Conservation (phyloP, 2,113 vertebrate species). For the Trinectes maculatus region DNA sequence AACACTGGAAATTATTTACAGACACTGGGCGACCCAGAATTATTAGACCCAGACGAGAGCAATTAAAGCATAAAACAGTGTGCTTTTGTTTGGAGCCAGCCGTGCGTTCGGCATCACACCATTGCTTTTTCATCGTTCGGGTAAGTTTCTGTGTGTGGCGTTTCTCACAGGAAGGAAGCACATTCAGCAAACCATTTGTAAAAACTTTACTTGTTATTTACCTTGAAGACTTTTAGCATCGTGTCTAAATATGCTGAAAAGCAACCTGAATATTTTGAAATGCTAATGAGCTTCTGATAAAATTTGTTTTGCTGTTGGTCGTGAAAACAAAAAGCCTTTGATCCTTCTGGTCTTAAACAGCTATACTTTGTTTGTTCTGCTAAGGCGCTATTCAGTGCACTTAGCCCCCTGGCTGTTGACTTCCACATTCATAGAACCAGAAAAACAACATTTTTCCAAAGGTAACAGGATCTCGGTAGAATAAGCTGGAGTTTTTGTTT, state of each 20-base stretch:
- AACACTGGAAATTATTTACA: slow-evolving; percentile 27
- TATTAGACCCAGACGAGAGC: slow-evolving; percentile 47
- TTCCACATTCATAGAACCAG: slow-evolving; percentile 4
- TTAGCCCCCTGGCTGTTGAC: not conserved
- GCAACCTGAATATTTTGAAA: slow-evolving; percentile 9
- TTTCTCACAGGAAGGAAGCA: slow-evolving; percentile 35
- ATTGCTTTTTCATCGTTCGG: slow-evolving; percentile 17
- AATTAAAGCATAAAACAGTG: slow-evolving; percentile 60
- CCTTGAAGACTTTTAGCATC: slow-evolving; percentile 4
- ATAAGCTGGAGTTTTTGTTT: slow-evolving; percentile 38
- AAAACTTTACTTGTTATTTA: slow-evolving; percentile 40
- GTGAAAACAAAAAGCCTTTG: slow-evolving; percentile 8
- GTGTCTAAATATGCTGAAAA: slow-evolving; percentile 14
- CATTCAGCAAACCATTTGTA: slow-evolving; percentile 6
- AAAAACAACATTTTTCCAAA: slow-evolving; percentile 35
- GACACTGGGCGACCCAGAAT: slow-evolving; percentile 4
- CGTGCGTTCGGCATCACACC: slow-evolving; percentile 45
- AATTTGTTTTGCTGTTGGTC: slow-evolving; percentile 8
- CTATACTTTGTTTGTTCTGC: slow-evolving; percentile 18
- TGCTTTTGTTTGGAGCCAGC: slow-evolving; percentile 57
- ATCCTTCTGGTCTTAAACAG: slow-evolving; percentile 17
- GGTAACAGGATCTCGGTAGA: slow-evolving; percentile 15
- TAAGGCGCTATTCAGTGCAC: not conserved
- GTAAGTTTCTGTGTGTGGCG: slow-evolving; percentile 1
- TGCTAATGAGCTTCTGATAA: slow-evolving; percentile 17